Base-by-base conservation (phyloP, 2,113 vertebrate genomes). In the Pipra filicauda region DNA sequence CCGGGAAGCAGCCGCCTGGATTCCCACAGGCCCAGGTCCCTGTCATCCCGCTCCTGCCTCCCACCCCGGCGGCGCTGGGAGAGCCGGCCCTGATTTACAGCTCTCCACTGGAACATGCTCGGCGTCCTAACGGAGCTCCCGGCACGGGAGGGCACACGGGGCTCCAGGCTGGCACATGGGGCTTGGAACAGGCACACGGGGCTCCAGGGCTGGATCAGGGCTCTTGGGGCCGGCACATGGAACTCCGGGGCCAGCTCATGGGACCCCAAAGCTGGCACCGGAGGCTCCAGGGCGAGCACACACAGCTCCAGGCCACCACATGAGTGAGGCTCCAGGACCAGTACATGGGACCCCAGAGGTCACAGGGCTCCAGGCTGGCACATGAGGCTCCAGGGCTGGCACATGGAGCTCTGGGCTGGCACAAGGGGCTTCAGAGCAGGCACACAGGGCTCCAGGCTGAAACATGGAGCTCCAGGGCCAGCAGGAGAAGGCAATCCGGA, bases 51-150 rank as follows among this genome's bases (percentile, higher is more conserved):
- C 80, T 78, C 61, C 46, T 17, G 44, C 27, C 84, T 83, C 52
- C 77, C 74, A 37, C 8, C 67, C 23, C 48, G 1, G 79, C 58
- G 21, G 84, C 21, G 23, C 46, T 0, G 41, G 67, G 48, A 67
- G 59, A 69, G 74, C 69, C 27, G 15, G 18, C 59, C 82, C 91
- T 93, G 91, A 96, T 74, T 88, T 94, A 89, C 81, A 84, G 80
- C 93, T 69, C 88, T 90, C 70, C 18, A 85, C 74, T 57, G 9
- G 67, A 31, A 75, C 82, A 83, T 62, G 74, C 74, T 93, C 81
- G 20, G 85, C 37, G 85, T 78, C 88, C 90, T 83, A 76, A 77
- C 49, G 77, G 72, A 44, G 95, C 85, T 78, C 43, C 55, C 3
- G 46, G 67, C 65, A 44, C 1, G n/a, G 20, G 15, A 14, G 58